phyloP scores from a whole-genome alignment of 2,113 vertebrate species.

The Ictalurus furcatus region DNA sequence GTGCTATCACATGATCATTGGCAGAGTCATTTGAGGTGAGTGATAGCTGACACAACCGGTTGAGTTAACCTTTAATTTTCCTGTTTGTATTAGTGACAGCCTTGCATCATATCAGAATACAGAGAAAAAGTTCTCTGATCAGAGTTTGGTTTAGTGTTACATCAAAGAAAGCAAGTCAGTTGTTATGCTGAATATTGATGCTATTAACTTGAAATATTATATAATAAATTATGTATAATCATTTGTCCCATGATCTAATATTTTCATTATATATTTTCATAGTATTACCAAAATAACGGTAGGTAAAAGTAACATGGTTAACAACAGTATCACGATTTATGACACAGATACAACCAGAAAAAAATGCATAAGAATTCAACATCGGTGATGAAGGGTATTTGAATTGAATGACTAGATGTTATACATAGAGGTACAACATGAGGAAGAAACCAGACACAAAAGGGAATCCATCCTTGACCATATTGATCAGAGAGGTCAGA shows the following conservation, averaged over 20 bases:
- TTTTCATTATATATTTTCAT: not conserved
- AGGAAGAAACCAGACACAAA: not conserved
- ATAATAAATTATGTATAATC: too few species aligned
- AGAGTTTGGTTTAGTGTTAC: not conserved
- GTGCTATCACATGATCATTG: constrained; percentile 35
- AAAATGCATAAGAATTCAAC: not conserved
- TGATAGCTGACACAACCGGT: constrained; percentile 35
- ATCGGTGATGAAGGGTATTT: not conserved
- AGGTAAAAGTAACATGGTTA: not conserved
- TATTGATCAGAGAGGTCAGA: not conserved
- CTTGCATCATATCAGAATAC: not conserved
- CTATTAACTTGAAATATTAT: not conserved
- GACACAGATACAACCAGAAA: not conserved
- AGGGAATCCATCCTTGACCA: not conserved
- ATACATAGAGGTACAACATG: not conserved
- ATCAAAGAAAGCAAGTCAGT: not conserved
- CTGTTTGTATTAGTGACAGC: not conserved
- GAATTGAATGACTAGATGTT: not conserved
- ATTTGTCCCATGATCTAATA: not conserved
- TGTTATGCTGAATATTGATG: not conserved
- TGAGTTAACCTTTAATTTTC: constrained; percentile 45
- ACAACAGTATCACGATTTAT: not conserved
- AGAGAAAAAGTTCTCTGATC: not conserved
- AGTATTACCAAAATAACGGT: not conserved
- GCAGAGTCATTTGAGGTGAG: constrained; percentile 37